phyloP scores from a whole-genome alignment of 2,888 invertebrate genomes.

The Beris chalybata region DNA sequence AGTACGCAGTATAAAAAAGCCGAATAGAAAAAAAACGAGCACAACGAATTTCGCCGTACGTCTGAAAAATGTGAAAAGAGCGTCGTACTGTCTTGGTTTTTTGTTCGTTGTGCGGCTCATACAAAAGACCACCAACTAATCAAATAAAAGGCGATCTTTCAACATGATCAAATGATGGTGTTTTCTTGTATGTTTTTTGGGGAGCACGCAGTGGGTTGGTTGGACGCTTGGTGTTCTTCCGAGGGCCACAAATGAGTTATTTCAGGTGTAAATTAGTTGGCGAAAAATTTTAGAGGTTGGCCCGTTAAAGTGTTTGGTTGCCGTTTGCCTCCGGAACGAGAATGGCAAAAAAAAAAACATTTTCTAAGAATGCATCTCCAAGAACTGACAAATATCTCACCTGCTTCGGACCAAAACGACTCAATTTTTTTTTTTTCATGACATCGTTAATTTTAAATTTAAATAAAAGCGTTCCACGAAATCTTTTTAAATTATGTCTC shows the following conservation, averaged over 20 bases:
- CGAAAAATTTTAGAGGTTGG: not conserved
- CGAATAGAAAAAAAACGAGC: too few species aligned
- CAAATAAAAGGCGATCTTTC: not conserved
- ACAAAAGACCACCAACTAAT: constrained; percentile 8
- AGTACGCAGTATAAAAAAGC: too few species aligned
- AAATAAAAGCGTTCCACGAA: too few species aligned
- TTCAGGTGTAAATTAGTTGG: constrained; percentile 7
- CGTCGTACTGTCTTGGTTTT: too few species aligned
- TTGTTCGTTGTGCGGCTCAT: too few species aligned
- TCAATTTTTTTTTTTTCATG: too few species aligned
- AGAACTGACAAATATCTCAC: not conserved
- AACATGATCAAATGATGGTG: not conserved
- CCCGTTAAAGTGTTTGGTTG: constrained; percentile 2
- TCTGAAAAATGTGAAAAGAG: too few species aligned
- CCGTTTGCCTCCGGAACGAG: not conserved
- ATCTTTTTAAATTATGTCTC: too few species aligned
- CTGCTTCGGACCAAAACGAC: too few species aligned
- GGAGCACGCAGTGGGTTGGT: not conserved
- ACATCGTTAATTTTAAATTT: too few species aligned
- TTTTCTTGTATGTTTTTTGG: not conserved
- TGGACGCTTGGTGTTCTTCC: not conserved
- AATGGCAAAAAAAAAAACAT: not conserved
- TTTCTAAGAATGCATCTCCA: constrained; percentile 3
- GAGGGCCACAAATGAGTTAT: too few species aligned
- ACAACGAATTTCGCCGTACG: too few species aligned